Percentiles rank a stretch among this genome's conserved stretches.
These are phyloP conservation scores for Caenorhabditis drosophilae DNA, from an alignment of 2,888 invertebrate species.

Conservation along the genomic window DNA sequence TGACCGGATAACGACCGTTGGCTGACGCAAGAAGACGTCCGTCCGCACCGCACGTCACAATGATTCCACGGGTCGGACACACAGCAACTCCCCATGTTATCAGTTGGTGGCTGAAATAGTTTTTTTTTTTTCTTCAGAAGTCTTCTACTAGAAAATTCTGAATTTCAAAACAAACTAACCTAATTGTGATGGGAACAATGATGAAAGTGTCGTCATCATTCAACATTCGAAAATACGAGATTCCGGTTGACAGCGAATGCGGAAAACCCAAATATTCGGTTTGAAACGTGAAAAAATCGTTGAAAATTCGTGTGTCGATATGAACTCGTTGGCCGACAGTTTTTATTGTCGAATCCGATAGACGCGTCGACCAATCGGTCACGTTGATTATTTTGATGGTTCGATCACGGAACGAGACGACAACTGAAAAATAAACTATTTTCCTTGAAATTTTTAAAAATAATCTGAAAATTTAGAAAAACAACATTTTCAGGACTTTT, in stretches of 20 bases:
- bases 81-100: slow-evolving; percentile 35
- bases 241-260: slow-evolving; percentile 11
- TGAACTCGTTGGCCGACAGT: slow-evolving; percentile 36
- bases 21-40: slow-evolving; percentile 27
- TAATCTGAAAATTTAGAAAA: background rate
- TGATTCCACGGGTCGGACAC: slow-evolving; percentile 20
- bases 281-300: slow-evolving; percentile 39
- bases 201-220: slow-evolving; percentile 13
- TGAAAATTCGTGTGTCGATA: slow-evolving; percentile 16
- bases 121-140: background rate
- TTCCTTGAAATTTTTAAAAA: background rate
- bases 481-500: too few relatives aligned
- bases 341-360: slow-evolving; percentile 35
- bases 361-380: slow-evolving; percentile 11
- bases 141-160: too few relatives aligned
- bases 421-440: slow-evolving; percentile 17
- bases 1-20: slow-evolving; percentile 4
- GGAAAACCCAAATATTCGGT: slow-evolving; percentile 26
- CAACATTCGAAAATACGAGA: slow-evolving; percentile 23
- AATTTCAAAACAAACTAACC: slow-evolving; percentile 7
- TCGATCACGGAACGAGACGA: slow-evolving; percentile 38
- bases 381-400: slow-evolving; percentile 30
- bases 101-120: slow-evolving; percentile 30
- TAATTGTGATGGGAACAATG: slow-evolving; percentile 31
- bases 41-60: slow-evolving; percentile 39